phyloP scores from a whole-genome alignment of 2,888 invertebrate genomes.

The Podabrus alpinus region DNA sequence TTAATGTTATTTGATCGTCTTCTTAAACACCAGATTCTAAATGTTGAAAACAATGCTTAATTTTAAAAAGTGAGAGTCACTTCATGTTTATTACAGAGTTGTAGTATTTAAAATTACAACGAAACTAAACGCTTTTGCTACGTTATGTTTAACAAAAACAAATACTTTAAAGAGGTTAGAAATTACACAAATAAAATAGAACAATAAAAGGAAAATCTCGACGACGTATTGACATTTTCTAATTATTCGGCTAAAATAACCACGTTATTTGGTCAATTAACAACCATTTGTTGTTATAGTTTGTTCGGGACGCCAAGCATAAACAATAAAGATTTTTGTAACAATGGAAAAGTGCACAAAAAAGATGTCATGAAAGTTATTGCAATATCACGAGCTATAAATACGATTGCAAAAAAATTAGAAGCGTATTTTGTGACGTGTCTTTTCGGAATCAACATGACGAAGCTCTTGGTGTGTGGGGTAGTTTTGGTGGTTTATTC shows the following conservation, averaged over 20 bases:
- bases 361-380: constrained; percentile 13
- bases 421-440: not conserved
- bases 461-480: not conserved
- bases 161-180: not conserved
- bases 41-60: not conserved
- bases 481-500: not conserved
- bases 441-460: constrained; percentile 5
- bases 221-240: constrained; percentile 16
- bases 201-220: not conserved
- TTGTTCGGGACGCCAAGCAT: constrained; percentile 36
- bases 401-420: constrained; percentile 14
- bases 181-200: not conserved
- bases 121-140: not conserved
- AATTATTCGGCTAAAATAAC: constrained; percentile 10
- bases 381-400: constrained; percentile 17
- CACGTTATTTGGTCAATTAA: constrained; percentile 15
- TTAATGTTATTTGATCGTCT: not conserved
- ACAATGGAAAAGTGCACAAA: constrained; percentile 25
- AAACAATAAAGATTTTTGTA: constrained; percentile 32
- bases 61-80: not conserved
- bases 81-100: not conserved
- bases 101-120: not conserved
- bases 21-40: not conserved
- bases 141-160: constrained; percentile 12
- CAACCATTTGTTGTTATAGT: constrained; percentile 22